Base-by-base conservation (phyloP, 2,797 vertebrate species). In the Gallinago nigripennis region DNA sequence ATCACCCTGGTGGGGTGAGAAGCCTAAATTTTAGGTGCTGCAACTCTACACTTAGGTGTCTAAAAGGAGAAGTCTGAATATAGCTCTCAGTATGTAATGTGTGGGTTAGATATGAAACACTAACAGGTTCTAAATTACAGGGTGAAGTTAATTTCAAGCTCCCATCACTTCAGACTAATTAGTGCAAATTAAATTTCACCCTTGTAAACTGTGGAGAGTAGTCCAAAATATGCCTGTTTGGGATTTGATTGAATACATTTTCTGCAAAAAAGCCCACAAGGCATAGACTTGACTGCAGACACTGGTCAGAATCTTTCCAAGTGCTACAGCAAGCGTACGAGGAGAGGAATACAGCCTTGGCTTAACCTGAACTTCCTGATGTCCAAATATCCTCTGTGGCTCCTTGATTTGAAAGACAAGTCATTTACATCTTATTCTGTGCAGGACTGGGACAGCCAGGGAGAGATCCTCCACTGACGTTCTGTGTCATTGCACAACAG, bases 41-140 rank as follows among this genome's bases (percentile, higher is more conserved):
- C 64, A 82, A 45, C 30, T 64, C 71, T 85, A 37, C 72, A n/a
- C 37, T 95, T 82, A 89, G 60, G 53, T 92, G 48, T 71, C 87
- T 95, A 92, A 96, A 95, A 96, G 61, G 39, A 85, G 79, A 82
- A 92, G 3, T 30, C 68, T 94, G 64, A 94, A 89, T 88, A 83
- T 80, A 91, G 63, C 35, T 82, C 43, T 80, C 60, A 43, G 46
- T 85, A 70, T 78, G 79, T 90, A 71, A 92, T 27, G 31, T 66
- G 76, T 86, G 79, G 66, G 68, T 90, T 90, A 94, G 72, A 78
- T 69, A 88, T 28, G 80, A 82, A 91, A 57, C 76, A 46, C 31
- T 68, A 79, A 33, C 70, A 82, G 53, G n/a, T 82, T 92, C 58
- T 58, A 86, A 96, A 93, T 93, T 90, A 57, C 82, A 91, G 61